These are phyloP conservation scores for Andrena camellia DNA, from an alignment of 2,888 invertebrate genomes.

Conservation along the genomic window DNA sequence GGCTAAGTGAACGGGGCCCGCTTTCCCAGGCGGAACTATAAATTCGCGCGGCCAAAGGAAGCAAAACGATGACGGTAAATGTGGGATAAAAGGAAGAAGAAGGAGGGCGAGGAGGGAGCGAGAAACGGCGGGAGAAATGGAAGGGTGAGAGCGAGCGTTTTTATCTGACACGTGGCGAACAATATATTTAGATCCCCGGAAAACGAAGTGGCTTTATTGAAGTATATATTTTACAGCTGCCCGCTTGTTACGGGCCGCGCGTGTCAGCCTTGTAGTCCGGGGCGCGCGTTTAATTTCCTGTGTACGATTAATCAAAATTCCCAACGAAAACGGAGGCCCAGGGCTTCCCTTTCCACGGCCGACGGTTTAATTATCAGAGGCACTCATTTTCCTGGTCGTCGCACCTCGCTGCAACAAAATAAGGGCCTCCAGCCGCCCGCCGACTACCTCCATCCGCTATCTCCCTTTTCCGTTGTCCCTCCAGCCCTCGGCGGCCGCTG, in stretches of 20 bases:
- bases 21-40: constrained; percentile 43
- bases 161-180: constrained; percentile 29
- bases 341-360: constrained; percentile 33
- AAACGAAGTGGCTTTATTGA: constrained; percentile 60
- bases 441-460: no score
- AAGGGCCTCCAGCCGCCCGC: constrained; percentile 35
- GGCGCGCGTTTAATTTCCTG: constrained; percentile 63
- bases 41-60: constrained; percentile 24
- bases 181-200: constrained; percentile 51
- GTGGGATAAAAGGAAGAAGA: not conserved
- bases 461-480: not conserved
- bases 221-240: constrained; percentile 44
- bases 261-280: constrained; percentile 20
- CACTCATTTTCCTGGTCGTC: constrained; percentile 67
- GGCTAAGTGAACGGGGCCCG: constrained; percentile 6
- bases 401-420: constrained; percentile 65
- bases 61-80: not conserved
- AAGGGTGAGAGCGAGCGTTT: constrained; percentile 6
- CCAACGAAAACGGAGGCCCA: constrained; percentile 34
- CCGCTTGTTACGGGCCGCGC: constrained; percentile 7
- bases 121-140: not conserved
- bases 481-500: constrained; percentile 24
- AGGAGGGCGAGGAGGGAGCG: not conserved
- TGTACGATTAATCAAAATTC: constrained; percentile 67
- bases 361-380: constrained; percentile 65